Evolutionary conservation across 2,797 vertebrate genomes (phyloP), one percentile per base, ranked within the genome.

Genomic region (Gallinago nigripennis): DNA sequence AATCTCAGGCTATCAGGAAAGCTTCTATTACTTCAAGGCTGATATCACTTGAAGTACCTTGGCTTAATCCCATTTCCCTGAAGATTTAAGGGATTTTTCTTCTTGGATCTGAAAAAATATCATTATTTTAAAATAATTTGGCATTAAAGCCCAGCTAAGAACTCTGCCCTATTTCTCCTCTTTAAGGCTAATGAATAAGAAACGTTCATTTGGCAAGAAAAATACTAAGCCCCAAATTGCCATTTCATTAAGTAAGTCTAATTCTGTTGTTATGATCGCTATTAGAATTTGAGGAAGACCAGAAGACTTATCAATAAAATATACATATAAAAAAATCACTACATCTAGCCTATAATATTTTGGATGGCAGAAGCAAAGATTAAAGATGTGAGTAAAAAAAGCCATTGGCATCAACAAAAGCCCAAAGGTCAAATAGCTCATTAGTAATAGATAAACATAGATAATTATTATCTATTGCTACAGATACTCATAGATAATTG

Each of bases 1-100:
- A 93, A 97, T 96, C 90, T 93, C 43, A 88, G 51, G 63, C 89
- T 96, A 95, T 97, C 95, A 86, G 80, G 77, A 96, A 95, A 94
- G 89, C 65, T 91, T 86, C 71, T 88, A 30, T 91, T 96, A 68
- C 68, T 92, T 94, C 51, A 90, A 90, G 48, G 31, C 58, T 69
- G 70, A 31, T 95, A 95, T 63, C 73, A 54, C 50, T 90, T 80
- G 60, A 97, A 94, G 50, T 94, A 93, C 64, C 78, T 92, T 80
- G 68, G 48, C 82, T 96, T 97, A 96, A 97, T 96, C 88, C 84
- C 23, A 66, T 94, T 97, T 93, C 94, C 84, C 82, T 80, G 76
- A 82, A 76, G 94, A 87, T 41, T 92, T 93, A 88, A 82, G 35
- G 71, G 86, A 70, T 90, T 96, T 94, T 80, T 85, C 30, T 77